Evolutionary conservation across 2,888 invertebrate genomes (phyloP), one percentile per base, ranked within the genome.

Genomic region (Archips xylosteana): DNA sequence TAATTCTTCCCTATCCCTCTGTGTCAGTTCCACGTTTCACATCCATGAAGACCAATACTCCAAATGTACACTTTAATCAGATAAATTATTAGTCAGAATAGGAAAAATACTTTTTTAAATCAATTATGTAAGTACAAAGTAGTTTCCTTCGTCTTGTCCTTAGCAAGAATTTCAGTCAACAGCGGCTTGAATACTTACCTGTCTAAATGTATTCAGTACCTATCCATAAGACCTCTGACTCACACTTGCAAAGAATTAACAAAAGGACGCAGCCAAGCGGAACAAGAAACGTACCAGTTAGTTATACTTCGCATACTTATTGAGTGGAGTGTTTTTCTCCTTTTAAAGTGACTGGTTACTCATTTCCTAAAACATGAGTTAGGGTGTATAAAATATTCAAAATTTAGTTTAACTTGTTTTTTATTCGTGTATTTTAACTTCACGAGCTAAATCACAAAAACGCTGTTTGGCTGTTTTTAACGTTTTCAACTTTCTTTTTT

Each of bases 201-300:
- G 49, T 23, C 39, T 34, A 47, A 13, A 67, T 42, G 5, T 42
- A 57, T 65, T n/a, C 32, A 1, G 39, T 39, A n/a, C n/a, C n/a
- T n/a, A 39, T 39, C 39, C 39, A 12, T 23, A 1, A 63, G 63
- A 12, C 12, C 32, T n/a, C 12, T 67, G 67, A 59, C 23, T 57
- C 67, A 59, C 59, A 45, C 12, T 9, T 32, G 32, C 12, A 57
- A 42, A 13, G 23, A 12, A 54, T 49, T 59, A 32, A 68, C 59
- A 59, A 68, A 59, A 59, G 59, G 47, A 60, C 67, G 45, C 59
- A 60, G 60, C 6, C 45, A 68, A 47, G 67, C 59, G 67, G 59
- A 60, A 68, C 42, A 59, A n/a, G 59, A 23, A 60, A 51, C 34
- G 34, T 34, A 23, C 6, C n/a, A 34, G 3, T 15, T 34, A 65